Evolutionary conservation across 2,888 invertebrate species (phyloP).

Genomic region (Xanthorhoe spadicearia): DNA sequence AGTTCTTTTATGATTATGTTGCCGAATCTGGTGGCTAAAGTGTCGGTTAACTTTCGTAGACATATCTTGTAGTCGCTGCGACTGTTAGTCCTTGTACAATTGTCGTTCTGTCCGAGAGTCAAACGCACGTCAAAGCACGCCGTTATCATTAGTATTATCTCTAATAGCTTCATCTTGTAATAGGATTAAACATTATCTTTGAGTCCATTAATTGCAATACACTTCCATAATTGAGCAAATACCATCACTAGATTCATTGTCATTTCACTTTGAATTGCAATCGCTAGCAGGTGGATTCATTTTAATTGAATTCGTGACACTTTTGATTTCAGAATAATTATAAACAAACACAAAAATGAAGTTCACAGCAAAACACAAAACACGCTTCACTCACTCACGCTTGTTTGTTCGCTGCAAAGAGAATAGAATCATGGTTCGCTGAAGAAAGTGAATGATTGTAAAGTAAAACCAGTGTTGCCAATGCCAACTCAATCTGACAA

Average conservation of each 20-base stretch:
- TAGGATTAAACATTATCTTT: conserved; percentile 64
- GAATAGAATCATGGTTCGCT: too few relatives aligned
- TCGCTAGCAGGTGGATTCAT: neutral
- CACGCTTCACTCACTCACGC: too few relatives aligned
- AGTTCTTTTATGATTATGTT: conserved; percentile 75
- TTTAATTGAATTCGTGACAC: conserved; percentile 1
- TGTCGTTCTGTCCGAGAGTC: conserved; percentile 68
- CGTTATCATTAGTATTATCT: conserved; percentile 67
- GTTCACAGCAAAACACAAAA: neutral
- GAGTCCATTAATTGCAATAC: conserved; percentile 3
- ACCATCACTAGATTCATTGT: conserved; percentile 12
- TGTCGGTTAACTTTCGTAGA: conserved; percentile 68
- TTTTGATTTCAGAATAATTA: conserved; percentile 6
- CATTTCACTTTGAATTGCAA: neutral
- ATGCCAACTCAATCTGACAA: too few relatives aligned
- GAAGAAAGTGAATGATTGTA: too few relatives aligned
- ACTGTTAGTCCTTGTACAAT: conserved; percentile 67
- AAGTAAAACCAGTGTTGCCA: too few relatives aligned
- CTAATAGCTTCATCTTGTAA: conserved; percentile 76
- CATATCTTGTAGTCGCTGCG: conserved; percentile 72
- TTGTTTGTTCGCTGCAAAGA: too few relatives aligned
- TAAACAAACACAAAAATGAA: neutral
- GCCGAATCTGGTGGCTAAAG: conserved; percentile 67
- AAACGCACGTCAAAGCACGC: conserved; percentile 55
- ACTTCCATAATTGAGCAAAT: conserved; percentile 6